Evolutionary conservation across 1,140 invertebrate species (phyloP).

Genomic region (Hyposmocoma kahamanoa): DNA sequence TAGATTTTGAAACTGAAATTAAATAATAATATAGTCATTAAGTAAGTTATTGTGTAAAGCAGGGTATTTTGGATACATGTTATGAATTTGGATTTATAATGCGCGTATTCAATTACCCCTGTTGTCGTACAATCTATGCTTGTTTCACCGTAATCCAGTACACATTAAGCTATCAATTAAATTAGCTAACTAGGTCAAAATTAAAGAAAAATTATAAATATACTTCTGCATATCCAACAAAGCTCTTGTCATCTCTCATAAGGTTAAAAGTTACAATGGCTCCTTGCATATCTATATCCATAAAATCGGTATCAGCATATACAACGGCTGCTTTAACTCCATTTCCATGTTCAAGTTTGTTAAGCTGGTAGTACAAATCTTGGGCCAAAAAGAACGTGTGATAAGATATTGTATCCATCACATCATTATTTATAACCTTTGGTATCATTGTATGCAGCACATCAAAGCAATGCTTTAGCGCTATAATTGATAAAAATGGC

Average conservation of each 20-base stretch:
- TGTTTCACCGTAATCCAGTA: too few relatives aligned
- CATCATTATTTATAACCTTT: slow-evolving; percentile 62
- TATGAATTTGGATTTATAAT: too few relatives aligned
- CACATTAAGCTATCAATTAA: too few relatives aligned
- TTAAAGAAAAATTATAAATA: slow-evolving; percentile 13
- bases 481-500: slow-evolving; percentile 89
- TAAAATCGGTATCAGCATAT: slow-evolving; percentile 84
- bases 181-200: too few relatives aligned
- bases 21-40: too few relatives aligned
- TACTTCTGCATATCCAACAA: slow-evolving; percentile 92
- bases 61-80: too few relatives aligned
- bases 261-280: slow-evolving; percentile 94
- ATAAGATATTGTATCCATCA: slow-evolving; percentile 80
- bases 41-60: too few relatives aligned
- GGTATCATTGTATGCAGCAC: slow-evolving; percentile 75
- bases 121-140: too few relatives aligned
- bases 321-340: slow-evolving; percentile 80
- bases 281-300: slow-evolving; percentile 81
- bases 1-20: slow-evolving; percentile 87
- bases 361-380: slow-evolving; percentile 81
- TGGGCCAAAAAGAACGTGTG: slow-evolving; percentile 87
- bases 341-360: slow-evolving; percentile 82
- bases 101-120: too few relatives aligned
- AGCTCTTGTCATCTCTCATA: slow-evolving; percentile 82
- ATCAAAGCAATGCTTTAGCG: slow-evolving; percentile 88